These are phyloP conservation scores for Brachylomia viminalis DNA, from an alignment of 2,888 invertebrate species.

Conservation along the genomic window DNA sequence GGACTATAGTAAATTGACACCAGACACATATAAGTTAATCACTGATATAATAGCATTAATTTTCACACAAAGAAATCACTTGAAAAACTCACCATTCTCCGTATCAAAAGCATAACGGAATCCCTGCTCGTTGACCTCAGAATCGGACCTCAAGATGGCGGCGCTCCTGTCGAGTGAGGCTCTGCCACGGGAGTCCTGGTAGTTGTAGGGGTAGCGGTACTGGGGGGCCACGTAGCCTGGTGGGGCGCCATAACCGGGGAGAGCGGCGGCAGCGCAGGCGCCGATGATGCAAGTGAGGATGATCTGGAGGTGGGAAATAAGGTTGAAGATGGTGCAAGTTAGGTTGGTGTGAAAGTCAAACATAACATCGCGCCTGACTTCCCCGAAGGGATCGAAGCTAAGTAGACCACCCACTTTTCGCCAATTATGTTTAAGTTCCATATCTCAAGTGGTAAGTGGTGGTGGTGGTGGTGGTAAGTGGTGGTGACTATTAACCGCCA, in stretches of 20 bases:
- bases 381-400: no score
- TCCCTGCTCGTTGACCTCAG: constrained; percentile 83
- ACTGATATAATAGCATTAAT: neutral
- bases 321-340: neutral
- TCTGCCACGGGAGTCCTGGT: constrained; percentile 76
- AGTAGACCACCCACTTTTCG: no score
- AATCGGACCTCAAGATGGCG: constrained; percentile 81
- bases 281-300: constrained; percentile 80
- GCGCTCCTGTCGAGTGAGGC: constrained; percentile 81
- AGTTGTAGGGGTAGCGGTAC: constrained; percentile 74
- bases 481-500: no score
- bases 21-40: no score
- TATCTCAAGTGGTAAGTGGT: no score
- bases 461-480: no score
- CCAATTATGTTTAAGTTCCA: neutral
- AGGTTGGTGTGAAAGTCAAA: constrained; percentile 52
- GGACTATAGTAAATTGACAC: no score
- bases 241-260: constrained; percentile 74
- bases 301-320: constrained; percentile 70
- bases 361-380: neutral
- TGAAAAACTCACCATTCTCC: constrained; percentile 89
- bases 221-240: constrained; percentile 75
- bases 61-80: neutral
- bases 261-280: constrained; percentile 77
- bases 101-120: constrained; percentile 91